phyloP scores from a whole-genome alignment of 2,797 vertebrate species.

The Malurus leucopterus region DNA sequence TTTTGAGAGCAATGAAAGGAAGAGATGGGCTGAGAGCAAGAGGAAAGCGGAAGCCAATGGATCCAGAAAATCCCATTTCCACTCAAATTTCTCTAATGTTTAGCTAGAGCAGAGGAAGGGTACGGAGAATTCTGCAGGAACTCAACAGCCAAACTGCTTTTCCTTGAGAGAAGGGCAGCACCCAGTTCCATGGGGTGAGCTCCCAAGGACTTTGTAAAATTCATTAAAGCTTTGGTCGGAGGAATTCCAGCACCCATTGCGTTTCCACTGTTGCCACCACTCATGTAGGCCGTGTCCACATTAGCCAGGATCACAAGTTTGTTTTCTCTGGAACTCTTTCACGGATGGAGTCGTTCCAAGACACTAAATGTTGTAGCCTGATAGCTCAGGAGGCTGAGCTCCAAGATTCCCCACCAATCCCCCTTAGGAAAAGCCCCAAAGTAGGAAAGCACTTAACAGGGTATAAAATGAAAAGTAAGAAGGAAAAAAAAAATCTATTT shows the following conservation, averaged over 20 bases:
- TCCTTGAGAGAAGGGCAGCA: not conserved
- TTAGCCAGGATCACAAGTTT: conserved; percentile 62
- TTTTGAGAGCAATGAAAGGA: not conserved
- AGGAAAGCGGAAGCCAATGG: not conserved
- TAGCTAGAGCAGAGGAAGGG: not conserved
- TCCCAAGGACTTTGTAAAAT: not conserved
- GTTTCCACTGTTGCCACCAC: conserved; percentile 35
- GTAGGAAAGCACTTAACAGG: conserved; percentile 17
- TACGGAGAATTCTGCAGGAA: not conserved
- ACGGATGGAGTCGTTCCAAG: conserved; percentile 72
- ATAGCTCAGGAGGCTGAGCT: conserved; percentile 61
- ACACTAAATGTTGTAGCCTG: conserved; percentile 63
- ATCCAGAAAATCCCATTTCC: conserved; percentile 1
- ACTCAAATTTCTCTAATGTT: not conserved
- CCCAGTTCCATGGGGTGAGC: not conserved
- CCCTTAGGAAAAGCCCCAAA: conserved; percentile 28
- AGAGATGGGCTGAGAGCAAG: not conserved
- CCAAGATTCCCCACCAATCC: conserved; percentile 53
- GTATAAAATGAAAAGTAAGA: not conserved
- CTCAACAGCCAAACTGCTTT: not conserved
- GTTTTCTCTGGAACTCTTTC: conserved; percentile 75
- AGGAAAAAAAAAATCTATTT: not conserved
- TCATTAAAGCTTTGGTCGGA: not conserved
- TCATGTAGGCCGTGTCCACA: conserved; percentile 48
- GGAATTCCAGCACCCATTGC: not conserved